A percentile compares a stretch with the other conserved stretches of the same genome.
Conservation (phyloP, 2,888 invertebrate genomes). For the Drosophila pegasa region DNA sequence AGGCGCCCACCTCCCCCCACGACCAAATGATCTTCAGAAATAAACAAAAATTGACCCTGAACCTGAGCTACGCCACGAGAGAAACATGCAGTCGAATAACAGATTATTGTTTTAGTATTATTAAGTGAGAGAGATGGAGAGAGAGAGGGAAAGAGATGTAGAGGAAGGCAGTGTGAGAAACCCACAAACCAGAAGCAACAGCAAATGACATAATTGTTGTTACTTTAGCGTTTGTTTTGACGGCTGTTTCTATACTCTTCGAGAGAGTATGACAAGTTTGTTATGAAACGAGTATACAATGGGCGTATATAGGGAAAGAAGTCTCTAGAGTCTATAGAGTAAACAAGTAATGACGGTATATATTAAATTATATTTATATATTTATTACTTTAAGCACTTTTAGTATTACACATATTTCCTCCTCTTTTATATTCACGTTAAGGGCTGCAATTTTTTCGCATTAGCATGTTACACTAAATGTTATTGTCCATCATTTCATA, state of each 20-base stretch:
- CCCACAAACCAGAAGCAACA: conserved; percentile 12
- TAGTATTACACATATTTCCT: too few relatives aligned
- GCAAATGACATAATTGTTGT: conserved; percentile 73
- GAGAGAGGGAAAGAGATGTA: neutral
- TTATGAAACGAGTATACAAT: neutral
- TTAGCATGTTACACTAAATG: too few relatives aligned
- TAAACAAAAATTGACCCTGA: conserved; percentile 51
- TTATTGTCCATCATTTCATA: too few relatives aligned
- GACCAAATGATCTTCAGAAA: conserved; percentile 42
- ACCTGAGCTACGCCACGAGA: conserved; percentile 50
- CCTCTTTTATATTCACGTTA: too few relatives aligned
- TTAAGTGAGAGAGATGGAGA: neutral
- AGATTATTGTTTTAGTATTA: conserved; percentile 58
- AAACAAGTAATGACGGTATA: too few relatives aligned
- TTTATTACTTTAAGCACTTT: too few relatives aligned
- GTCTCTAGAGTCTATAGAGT: too few relatives aligned
- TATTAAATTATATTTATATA: too few relatives aligned
- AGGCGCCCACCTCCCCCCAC: neutral
- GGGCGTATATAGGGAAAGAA: neutral
- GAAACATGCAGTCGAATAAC: conserved; percentile 32
- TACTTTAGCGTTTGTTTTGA: conserved; percentile 31
- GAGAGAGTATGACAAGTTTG: neutral
- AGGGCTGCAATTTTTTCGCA: too few relatives aligned
- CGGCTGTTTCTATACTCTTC: conserved; percentile 1
- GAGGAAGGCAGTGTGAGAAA: neutral